These are phyloP conservation scores for Exocentrus adspersus DNA, from an alignment of 2,888 invertebrate genomes.

Conservation along the genomic window DNA sequence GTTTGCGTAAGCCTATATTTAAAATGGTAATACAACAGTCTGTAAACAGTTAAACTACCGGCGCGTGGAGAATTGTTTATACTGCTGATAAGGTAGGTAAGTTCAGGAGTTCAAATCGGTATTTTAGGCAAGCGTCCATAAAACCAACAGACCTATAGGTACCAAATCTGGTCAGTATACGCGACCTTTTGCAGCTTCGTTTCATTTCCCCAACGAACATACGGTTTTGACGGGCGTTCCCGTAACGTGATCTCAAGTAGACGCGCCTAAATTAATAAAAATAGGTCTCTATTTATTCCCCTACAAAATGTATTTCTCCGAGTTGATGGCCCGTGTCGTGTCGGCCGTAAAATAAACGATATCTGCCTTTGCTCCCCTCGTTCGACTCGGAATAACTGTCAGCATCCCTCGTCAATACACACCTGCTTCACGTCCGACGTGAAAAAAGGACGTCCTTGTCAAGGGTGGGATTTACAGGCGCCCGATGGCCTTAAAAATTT, in stretches of 20 bases:
- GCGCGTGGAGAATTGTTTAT: background rate
- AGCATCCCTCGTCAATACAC: slow-evolving; percentile 9
- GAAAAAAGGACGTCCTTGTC: background rate
- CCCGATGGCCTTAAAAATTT: background rate
- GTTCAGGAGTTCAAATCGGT: background rate
- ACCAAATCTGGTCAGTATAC: too few relatives aligned
- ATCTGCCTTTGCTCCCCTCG: background rate
- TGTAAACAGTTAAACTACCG: background rate
- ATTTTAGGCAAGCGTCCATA: too few relatives aligned
- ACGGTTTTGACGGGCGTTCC: too few relatives aligned
- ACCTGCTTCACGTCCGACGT: background rate
- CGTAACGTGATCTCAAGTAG: background rate
- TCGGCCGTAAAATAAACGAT: background rate
- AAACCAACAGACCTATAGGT: too few relatives aligned
- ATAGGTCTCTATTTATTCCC: background rate
- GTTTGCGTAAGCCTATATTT: background rate
- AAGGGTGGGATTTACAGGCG: background rate
- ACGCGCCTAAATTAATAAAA: background rate
- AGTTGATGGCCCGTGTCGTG: background rate
- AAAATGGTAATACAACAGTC: background rate
- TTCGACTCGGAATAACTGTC: slow-evolving; percentile 1
- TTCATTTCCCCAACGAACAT: too few relatives aligned
- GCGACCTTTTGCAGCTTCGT: too few relatives aligned
- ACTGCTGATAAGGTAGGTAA: background rate
- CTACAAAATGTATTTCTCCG: background rate